Conservation (phyloP, 2,888 invertebrate species). For the Asteroscopus sphinx region DNA sequence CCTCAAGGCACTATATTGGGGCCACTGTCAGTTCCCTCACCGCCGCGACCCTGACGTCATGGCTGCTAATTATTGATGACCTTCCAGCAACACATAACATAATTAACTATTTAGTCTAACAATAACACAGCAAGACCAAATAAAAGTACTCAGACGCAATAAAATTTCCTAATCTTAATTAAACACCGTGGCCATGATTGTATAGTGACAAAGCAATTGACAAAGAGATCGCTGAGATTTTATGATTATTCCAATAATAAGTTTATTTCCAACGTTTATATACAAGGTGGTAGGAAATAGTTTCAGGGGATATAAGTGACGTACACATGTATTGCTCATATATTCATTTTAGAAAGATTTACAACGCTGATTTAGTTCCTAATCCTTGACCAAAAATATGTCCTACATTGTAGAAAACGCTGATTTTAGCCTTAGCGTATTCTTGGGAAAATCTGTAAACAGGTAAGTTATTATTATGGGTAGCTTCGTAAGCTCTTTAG, state of each 20-base stretch:
- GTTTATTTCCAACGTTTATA: too few relatives aligned
- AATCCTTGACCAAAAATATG: too few relatives aligned
- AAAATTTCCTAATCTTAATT: constrained; percentile 31
- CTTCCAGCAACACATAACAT: constrained; percentile 22
- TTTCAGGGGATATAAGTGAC: too few relatives aligned
- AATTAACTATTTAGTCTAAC: constrained; percentile 36
- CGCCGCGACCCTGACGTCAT: constrained; percentile 22
- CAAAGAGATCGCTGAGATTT: neutral
- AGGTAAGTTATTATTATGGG: too few relatives aligned
- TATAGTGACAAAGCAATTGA: constrained; percentile 13
- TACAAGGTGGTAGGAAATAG: too few relatives aligned
- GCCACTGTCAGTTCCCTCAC: constrained; percentile 22
- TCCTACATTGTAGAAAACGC: too few relatives aligned
- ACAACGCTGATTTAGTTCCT: too few relatives aligned
- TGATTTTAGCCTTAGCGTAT: too few relatives aligned
- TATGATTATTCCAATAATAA: neutral
- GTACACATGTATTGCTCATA: too few relatives aligned
- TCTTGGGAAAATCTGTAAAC: too few relatives aligned
- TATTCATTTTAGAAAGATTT: too few relatives aligned
- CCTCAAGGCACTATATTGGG: constrained; percentile 28
- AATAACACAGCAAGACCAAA: constrained; percentile 31
- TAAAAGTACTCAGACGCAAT: constrained; percentile 4
- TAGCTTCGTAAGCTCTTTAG: too few relatives aligned
- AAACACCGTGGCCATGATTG: constrained; percentile 34
- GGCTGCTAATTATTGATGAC: constrained; percentile 21